Evolutionary conservation across 2,888 invertebrate genomes (phyloP), one percentile per base, ranked within the genome.

Genomic region (Phyllotreta cruciferae): DNA sequence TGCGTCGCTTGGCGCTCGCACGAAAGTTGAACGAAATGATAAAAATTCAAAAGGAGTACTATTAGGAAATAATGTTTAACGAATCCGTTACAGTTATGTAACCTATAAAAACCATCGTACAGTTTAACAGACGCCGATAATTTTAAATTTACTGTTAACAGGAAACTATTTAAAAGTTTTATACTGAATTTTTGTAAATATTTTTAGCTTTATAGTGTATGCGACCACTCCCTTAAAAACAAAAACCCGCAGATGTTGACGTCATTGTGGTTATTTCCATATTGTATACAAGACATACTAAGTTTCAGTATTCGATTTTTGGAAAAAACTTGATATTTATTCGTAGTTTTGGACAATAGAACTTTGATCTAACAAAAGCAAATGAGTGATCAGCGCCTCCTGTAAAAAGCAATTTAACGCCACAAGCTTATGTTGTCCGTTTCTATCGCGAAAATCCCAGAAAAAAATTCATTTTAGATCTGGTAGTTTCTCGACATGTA

Each of bases 11-110:
- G 53, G 36, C 52, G 39, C 60, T 35, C 41, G 56, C 53, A 64
- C 50, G 64, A 56, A 64, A 64, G 64, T 64, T 64, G 64, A 60
- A 64, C 60, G 60, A 64, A 64, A 64, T 64, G 56, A 64, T 64
- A 64, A 64, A 56, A 55, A 64, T 64, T 64, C 64, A 60, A 52
- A 45, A 52, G 38, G 60, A 56, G 52, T 60, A 55, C 45, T 9
- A 56, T 64, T 64, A 64, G 60, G 64, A 64, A 64, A 64, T 60
- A 55, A 45, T 50, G 41, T 36, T 60, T 56, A 39, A 64, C 58
- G 58, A 57, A 64, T 62, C 54, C 14, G 49, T 56, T 57, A 64
- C 62, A 56, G 64, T 64, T 64, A 64, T 54, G 10, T 55, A 64
- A 64, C 64, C 60, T 63, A 66, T 50, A 60, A 61, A 57, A 14